These are phyloP conservation scores for Lerema accius DNA, from an alignment of 1,140 invertebrate genomes.

Conservation along the genomic window DNA sequence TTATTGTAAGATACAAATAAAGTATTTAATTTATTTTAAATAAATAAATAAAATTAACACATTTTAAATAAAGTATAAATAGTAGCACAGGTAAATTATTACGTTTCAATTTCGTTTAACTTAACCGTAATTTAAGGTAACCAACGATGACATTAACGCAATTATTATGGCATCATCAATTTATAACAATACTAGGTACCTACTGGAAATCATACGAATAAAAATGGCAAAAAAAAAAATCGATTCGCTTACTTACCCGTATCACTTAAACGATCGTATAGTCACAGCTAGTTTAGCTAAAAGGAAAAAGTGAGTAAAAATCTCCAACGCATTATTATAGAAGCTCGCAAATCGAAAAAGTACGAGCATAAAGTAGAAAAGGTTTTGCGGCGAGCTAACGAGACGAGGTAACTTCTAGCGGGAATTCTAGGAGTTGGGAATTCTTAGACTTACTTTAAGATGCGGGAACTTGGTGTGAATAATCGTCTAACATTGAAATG, in stretches of 20 bases:
- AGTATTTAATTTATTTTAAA: constrained; percentile 13
- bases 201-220: too few relatives aligned
- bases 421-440: constrained; percentile 65
- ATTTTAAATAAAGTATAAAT: neutral
- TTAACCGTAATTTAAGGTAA: too few relatives aligned
- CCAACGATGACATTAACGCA: too few relatives aligned
- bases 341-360: constrained; percentile 70
- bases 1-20: neutral
- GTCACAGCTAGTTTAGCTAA: too few relatives aligned
- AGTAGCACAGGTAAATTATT: too few relatives aligned
- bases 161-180: too few relatives aligned
- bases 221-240: too few relatives aligned
- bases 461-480: constrained; percentile 58
- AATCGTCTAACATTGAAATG: constrained; percentile 42
- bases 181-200: too few relatives aligned
- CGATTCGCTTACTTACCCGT: too few relatives aligned
- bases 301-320: constrained; percentile 31
- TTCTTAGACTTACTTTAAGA: constrained; percentile 61
- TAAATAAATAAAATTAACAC: constrained; percentile 3
- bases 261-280: too few relatives aligned
- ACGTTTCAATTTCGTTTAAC: too few relatives aligned
- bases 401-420: constrained; percentile 65
- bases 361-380: constrained; percentile 65
- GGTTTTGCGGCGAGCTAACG: constrained; percentile 71
- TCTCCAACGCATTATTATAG: constrained; percentile 43